These are phyloP conservation scores for Grammomys dolichurus DNA, from an alignment of 2,113 vertebrate species.

Conservation along the genomic window DNA sequence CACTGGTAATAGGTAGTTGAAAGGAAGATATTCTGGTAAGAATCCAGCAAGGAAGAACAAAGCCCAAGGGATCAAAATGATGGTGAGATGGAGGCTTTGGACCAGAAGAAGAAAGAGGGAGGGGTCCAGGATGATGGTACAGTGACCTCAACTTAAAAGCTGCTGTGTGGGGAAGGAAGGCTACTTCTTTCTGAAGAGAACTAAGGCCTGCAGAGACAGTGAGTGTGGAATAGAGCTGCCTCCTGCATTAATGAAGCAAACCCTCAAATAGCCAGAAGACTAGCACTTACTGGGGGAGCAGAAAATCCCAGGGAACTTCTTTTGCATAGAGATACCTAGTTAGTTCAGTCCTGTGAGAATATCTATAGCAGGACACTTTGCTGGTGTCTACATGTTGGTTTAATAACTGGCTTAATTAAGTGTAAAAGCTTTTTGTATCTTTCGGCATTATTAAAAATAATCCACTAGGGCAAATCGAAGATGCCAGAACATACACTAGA, in stretches of 20 bases:
- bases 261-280: background rate
- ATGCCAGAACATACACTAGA: background rate
- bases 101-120: no score
- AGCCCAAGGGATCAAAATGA: background rate
- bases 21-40: background rate
- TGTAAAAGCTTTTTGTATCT: background rate
- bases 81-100: background rate
- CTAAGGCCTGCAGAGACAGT: background rate
- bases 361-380: background rate
- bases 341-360: background rate
- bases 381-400: background rate
- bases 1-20: background rate
- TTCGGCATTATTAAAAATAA: background rate
- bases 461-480: slow-evolving; percentile 1
- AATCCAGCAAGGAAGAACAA: background rate
- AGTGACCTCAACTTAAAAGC: background rate
- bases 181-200: background rate
- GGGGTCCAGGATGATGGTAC: background rate
- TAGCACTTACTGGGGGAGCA: background rate
- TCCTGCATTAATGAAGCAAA: background rate
- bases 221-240: background rate
- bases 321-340: slow-evolving; percentile 5
- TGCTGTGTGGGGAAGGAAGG: background rate
- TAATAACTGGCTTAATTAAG: slow-evolving; percentile 35
- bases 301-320: slow-evolving; percentile 14